A percentile compares a stretch with the other conserved stretches of the same genome.
Evolutionary conservation across 30 jellyfish, hydroid and myxozoan genomes (phyloP).

Genomic region (Aurelia coerulea): DNA sequence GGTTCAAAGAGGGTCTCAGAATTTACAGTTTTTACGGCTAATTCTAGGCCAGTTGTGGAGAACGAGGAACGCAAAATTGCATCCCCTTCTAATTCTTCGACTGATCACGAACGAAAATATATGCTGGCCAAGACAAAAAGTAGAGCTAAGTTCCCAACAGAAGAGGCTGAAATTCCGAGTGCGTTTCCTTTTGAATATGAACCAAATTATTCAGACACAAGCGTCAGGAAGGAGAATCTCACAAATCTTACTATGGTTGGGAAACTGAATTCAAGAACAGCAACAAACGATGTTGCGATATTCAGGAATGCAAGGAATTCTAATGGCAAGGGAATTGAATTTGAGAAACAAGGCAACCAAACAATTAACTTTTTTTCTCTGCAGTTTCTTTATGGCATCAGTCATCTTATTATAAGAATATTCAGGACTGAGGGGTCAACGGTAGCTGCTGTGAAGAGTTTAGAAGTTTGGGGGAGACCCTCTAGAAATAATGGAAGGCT

Average conservation of each 20-base stretch:
- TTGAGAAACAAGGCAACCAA: neutral
- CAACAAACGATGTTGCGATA: neutral
- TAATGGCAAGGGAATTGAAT: constrained; percentile 3
- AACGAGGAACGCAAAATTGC: no score
- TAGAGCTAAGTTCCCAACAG: neutral
- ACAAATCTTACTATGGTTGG: constrained; percentile 41
- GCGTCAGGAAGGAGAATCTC: constrained; percentile 43
- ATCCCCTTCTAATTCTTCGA: no score
- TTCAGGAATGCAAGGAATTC: constrained; percentile 25
- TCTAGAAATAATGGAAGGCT: constrained; percentile 14
- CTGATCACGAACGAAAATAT: neutral
- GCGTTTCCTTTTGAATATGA: constrained; percentile 35
- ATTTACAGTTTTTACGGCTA: constrained; percentile 50
- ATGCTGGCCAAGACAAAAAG: neutral
- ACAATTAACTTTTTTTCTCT: constrained; percentile 20
- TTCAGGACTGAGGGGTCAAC: constrained; percentile 56
- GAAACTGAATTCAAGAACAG: constrained; percentile 29
- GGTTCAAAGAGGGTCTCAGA: constrained; percentile 55
- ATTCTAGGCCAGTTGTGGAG: constrained; percentile 15
- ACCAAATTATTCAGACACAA: constrained; percentile 53
- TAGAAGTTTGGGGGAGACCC: constrained; percentile 90
- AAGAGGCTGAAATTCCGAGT: constrained; percentile 1
- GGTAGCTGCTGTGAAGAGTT: constrained; percentile 60
- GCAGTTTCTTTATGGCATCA: constrained; percentile 23
- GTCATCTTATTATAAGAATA: constrained; percentile 46